Base-by-base conservation (phyloP, 2,797 vertebrate genomes). In the Melanotaenia boesemani region DNA sequence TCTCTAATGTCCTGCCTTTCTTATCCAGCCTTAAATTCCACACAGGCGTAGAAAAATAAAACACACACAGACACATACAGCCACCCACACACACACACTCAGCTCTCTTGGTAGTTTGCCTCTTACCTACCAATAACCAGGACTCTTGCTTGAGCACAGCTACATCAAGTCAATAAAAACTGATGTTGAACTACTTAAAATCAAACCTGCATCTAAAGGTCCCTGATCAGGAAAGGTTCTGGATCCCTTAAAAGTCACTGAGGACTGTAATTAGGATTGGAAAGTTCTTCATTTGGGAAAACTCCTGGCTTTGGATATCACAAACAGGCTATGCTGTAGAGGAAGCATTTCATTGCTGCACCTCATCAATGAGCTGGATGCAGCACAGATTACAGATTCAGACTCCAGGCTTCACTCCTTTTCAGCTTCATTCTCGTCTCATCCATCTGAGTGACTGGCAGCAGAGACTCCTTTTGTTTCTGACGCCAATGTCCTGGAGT, bases 1-100 rank as follows among this genome's bases (percentile, higher is more conserved):
- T 89, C 50, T 86, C 79, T 59, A 36, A 75, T 81, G 79, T 93
- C 92, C 94, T 81, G 67, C 91, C 92, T 85, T 78, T 82, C 80
- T 81, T 74, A 80, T 83, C 75, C 88, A 84, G 76, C 57, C 78
- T 64, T 18, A 74, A 84, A 84, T 77, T 69, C 71, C 32, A 68
- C 85, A 83, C 48, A 81, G 61, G 7, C 6, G 2, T 20, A 44
- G 41, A 66, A 75, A 67, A 48, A 11, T 28, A 64, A 65, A 36
- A 24, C 57, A 72, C 67, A 61, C 39, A 59, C 12, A 63, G 60
- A 76, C 52, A 2, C 37, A 39, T 28, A 28, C 28, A 28, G 26
- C 28, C 28, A 20, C 44, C 5, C 6, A 46, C 44, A 46, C 18
- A 44, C 41, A 61, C 65, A 75, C 61, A 66, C 2, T 6, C 18